Percentiles rank a stretch among this genome's conserved stretches.
Evolutionary conservation across 1,140 invertebrate genomes (phyloP).

Genomic region (Calliopsis andreniformis): DNA sequence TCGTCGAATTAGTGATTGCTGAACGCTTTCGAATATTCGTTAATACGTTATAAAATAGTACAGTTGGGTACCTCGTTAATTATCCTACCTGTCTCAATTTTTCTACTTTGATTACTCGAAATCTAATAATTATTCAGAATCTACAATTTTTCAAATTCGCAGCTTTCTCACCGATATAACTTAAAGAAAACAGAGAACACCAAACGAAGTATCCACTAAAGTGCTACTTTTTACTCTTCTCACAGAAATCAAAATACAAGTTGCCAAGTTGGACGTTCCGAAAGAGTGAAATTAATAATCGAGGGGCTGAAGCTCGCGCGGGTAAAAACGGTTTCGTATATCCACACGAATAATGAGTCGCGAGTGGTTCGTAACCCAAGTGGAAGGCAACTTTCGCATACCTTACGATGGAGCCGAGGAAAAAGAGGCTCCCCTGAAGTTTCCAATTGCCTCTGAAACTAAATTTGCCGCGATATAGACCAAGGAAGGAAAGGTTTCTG

Average conservation of each 20-base stretch:
- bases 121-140: no score
- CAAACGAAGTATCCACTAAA: not conserved
- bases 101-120: no score
- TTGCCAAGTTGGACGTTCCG: not conserved
- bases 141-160: no score
- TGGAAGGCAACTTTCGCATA: slow-evolving; percentile 37
- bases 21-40: no score
- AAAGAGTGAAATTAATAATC: slow-evolving; percentile 25
- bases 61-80: no score
- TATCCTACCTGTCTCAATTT: no score
- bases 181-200: not conserved
- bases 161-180: no score
- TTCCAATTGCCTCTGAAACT: slow-evolving; percentile 37
- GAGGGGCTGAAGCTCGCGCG: not conserved
- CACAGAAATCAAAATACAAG: not conserved
- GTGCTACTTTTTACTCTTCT: not conserved
- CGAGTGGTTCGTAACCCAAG: not conserved
- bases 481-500: not conserved
- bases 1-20: no score
- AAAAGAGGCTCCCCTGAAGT: slow-evolving; percentile 38
- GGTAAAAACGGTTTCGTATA: slow-evolving; percentile 4
- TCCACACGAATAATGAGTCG: not conserved
- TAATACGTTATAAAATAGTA: no score
- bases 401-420: slow-evolving; percentile 37
- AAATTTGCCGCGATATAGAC: slow-evolving; percentile 36